phyloP scores from a whole-genome alignment of 2,797 vertebrate genomes.

The Thripadectes ignobilis region DNA sequence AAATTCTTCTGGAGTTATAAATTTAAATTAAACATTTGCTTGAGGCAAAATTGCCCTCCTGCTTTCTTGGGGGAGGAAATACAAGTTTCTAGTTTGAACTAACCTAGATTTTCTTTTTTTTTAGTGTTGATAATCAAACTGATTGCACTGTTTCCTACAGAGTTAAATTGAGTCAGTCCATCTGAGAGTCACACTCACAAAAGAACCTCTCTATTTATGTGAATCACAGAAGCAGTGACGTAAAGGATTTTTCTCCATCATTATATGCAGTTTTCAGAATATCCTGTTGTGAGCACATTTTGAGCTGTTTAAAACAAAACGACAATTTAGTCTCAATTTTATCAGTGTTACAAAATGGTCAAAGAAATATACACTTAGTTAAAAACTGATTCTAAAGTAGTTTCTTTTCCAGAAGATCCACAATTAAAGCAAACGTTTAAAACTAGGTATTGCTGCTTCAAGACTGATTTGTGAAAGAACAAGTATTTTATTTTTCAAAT shows the following conservation, averaged over 20 bases:
- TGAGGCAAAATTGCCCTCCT: neutral
- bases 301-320: neutral
- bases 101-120: neutral
- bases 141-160: neutral
- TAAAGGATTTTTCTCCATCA: neutral
- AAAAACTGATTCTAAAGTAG: neutral
- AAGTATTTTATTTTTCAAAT: neutral
- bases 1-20: neutral
- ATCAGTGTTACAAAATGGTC: neutral
- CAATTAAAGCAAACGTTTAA: neutral
- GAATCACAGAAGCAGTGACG: neutral
- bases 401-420: neutral
- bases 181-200: neutral
- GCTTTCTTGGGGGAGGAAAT: neutral
- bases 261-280: neutral
- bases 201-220: neutral
- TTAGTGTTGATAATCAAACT: neutral
- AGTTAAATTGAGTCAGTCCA: neutral
- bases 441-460: neutral
- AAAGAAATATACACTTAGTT: neutral
- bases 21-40: neutral
- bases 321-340: neutral
- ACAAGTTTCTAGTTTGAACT: neutral
- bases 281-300: neutral
- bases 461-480: neutral